Evolutionary conservation across 2,113 vertebrate genomes (phyloP).

Genomic region (Callithrix jacchus): DNA sequence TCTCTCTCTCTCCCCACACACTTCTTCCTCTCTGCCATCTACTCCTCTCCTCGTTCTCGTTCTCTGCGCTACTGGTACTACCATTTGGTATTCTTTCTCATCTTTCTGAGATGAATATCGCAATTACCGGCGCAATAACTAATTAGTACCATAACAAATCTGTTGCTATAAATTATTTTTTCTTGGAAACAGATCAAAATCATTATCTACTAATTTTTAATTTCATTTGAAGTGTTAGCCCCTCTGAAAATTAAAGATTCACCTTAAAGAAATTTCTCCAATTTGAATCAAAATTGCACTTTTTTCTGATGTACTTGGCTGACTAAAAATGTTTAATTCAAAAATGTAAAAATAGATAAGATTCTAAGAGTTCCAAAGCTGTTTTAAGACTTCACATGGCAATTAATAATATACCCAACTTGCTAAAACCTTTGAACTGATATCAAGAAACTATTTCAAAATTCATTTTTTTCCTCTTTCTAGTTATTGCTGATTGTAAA

Average conservation of each 20-base stretch:
- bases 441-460: slow-evolving; percentile 66
- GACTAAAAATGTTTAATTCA: slow-evolving; percentile 68
- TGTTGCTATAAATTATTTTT: slow-evolving; percentile 74
- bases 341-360: slow-evolving; percentile 53
- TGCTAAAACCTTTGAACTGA: slow-evolving; percentile 66
- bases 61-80: neutral
- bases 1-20: neutral
- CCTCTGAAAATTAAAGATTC: slow-evolving; percentile 64
- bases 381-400: slow-evolving; percentile 45
- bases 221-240: slow-evolving; percentile 60
- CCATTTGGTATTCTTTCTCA: slow-evolving; percentile 55
- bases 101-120: slow-evolving; percentile 66
- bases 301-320: neutral
- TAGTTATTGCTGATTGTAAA: neutral
- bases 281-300: slow-evolving; percentile 45
- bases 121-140: slow-evolving; percentile 70
- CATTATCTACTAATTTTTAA: slow-evolving; percentile 70
- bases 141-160: slow-evolving; percentile 77
- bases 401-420: slow-evolving; percentile 56
- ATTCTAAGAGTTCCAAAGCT: slow-evolving; percentile 58
- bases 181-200: slow-evolving; percentile 76
- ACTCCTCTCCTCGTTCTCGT: neutral
- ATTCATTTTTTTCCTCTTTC: neutral
- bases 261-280: slow-evolving; percentile 56
- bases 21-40: neutral